A percentile compares a stretch with the other conserved stretches of the same genome.
These are phyloP conservation scores for Bombus haemorrhoidalis DNA, from an alignment of 1,140 invertebrate genomes.

Conservation along the genomic window DNA sequence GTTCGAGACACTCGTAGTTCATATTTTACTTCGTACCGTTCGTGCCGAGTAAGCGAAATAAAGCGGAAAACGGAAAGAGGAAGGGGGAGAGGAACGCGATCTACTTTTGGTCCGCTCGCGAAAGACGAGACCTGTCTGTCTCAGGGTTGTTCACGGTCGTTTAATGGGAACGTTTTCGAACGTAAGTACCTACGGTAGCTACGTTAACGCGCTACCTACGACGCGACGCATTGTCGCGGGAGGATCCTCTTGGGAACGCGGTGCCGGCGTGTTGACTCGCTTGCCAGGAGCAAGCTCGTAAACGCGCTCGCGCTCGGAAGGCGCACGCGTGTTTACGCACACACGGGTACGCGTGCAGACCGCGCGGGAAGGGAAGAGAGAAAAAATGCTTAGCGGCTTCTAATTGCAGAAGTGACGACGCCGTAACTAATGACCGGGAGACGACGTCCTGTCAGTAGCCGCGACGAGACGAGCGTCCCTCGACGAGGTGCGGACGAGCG, in stretches of 20 bases:
- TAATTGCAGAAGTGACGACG: constrained; percentile 82
- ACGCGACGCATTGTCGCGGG: neutral
- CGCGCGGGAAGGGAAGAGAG: constrained; percentile 5
- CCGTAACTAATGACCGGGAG: constrained; percentile 79
- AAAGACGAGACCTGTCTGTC: neutral
- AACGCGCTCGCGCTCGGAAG: neutral
- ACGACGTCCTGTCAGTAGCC: constrained; percentile 75
- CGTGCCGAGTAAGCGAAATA: no score
- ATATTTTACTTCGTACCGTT: no score
- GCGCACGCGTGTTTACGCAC: neutral
- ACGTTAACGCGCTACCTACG: constrained; percentile 20
- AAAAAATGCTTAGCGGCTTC: constrained; percentile 72
- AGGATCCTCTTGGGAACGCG: constrained; percentile 22
- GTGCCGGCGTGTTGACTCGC: constrained; percentile 12
- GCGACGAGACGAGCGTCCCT: constrained; percentile 63
- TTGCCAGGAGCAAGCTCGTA: constrained; percentile 15
- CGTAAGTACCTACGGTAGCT: neutral
- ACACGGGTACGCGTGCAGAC: neutral
- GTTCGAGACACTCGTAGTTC: no score
- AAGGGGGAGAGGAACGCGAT: neutral
- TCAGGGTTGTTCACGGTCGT: neutral
- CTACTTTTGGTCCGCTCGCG: neutral
- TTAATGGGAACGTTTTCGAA: neutral
- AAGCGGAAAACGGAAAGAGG: neutral
- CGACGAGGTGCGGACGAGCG: constrained; percentile 69